Percentiles rank a stretch among this genome's conserved stretches.
Evolutionary conservation across 2,113 vertebrate species (phyloP).

Genomic region (Saguinus imperator): DNA sequence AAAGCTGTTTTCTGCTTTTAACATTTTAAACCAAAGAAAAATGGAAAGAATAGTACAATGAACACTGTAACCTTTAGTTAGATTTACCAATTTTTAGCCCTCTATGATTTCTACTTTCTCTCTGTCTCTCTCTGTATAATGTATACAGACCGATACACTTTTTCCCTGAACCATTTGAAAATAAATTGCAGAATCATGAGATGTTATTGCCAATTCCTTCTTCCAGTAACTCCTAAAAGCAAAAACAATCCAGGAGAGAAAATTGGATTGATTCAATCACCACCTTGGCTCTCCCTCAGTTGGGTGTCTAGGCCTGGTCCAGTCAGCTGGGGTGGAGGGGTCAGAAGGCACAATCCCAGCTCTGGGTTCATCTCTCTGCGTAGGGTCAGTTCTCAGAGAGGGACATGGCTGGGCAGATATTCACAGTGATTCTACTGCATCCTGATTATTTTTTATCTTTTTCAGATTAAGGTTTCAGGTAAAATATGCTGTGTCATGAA

Average conservation of each 20-base stretch:
- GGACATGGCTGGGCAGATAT: background rate
- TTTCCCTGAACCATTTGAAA: background rate
- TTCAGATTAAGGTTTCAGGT: background rate
- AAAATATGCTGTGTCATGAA: background rate
- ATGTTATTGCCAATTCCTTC: background rate
- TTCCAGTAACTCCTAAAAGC: background rate
- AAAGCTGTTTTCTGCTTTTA: background rate
- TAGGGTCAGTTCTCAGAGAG: background rate
- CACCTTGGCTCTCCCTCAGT: background rate
- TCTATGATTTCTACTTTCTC: background rate
- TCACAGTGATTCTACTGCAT: background rate
- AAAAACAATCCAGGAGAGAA: constrained; percentile 25
- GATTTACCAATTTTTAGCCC: background rate
- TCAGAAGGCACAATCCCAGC: background rate
- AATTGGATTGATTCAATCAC: background rate
- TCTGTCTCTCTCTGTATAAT: background rate
- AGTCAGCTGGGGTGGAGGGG: background rate
- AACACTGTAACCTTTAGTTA: background rate
- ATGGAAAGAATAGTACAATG: background rate
- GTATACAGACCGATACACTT: background rate
- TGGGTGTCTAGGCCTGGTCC: background rate
- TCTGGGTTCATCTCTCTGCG: background rate
- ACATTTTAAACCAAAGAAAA: background rate
- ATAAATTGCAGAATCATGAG: background rate
- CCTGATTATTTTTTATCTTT: background rate